Conservation (phyloP, 2,888 invertebrate genomes). For the Apodemia mormo region DNA sequence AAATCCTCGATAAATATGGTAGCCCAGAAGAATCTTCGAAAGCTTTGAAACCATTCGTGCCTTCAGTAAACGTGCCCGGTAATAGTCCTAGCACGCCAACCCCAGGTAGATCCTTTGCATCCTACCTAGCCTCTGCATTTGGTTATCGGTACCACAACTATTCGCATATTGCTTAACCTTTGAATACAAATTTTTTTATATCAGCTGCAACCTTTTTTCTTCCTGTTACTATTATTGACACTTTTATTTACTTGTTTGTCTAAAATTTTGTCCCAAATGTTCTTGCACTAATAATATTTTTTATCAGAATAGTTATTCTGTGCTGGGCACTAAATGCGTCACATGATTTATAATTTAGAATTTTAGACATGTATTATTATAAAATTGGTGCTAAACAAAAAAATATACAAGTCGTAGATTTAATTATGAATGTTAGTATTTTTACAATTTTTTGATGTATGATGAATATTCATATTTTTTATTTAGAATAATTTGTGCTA, state of each 20-base stretch:
- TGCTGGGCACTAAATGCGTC: neutral
- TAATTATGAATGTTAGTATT: neutral
- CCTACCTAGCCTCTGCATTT: constrained; percentile 17
- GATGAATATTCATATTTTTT: neutral
- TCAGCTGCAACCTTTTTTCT: neutral
- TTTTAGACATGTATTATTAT: neutral
- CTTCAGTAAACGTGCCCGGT: constrained; percentile 60
- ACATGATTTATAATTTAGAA: too few species aligned
- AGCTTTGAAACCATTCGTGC: constrained; percentile 63
- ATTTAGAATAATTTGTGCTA: neutral
- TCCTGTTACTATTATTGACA: neutral
- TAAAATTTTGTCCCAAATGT: too few species aligned
- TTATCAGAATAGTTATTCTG: neutral
- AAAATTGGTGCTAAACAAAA: neutral
- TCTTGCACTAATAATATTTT: neutral
- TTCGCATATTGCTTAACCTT: constrained; percentile 4
- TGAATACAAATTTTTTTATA: neutral
- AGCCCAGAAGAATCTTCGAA: constrained; percentile 62
- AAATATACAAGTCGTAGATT: neutral
- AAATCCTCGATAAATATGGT: constrained; percentile 92
- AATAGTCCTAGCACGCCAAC: constrained; percentile 52
- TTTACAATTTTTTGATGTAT: neutral
- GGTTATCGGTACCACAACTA: constrained; percentile 10
- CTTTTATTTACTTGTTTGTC: neutral
- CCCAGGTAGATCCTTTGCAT: constrained; percentile 57